These are phyloP conservation scores for Heterochromis multidens DNA, from an alignment of 2,113 vertebrate genomes.

Conservation along the genomic window DNA sequence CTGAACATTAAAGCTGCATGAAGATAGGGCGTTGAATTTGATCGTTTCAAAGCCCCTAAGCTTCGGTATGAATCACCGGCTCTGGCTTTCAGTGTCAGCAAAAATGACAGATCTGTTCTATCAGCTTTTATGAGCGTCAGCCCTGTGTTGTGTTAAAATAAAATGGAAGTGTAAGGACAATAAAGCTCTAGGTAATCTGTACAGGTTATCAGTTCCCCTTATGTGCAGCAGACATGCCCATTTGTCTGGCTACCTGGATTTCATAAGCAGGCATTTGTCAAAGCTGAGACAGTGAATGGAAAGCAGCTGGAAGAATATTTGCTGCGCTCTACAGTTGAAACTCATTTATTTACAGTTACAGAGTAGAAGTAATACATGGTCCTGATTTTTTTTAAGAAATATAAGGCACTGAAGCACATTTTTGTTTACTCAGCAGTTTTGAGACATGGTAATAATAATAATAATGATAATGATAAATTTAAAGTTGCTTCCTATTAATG, in stretches of 20 bases:
- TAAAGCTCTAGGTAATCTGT: constrained; percentile 1
- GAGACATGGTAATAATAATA: too few relatives aligned
- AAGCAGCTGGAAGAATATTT: not conserved
- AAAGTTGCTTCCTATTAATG: not conserved
- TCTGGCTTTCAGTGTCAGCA: not conserved
- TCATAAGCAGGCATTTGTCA: not conserved
- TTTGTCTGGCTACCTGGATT: not conserved
- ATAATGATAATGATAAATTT: too few relatives aligned
- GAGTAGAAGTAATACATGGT: not conserved
- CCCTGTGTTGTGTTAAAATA: constrained; percentile 14
- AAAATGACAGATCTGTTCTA: not conserved
- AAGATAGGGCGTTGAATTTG: not conserved
- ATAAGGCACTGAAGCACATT: not conserved
- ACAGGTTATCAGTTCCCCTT: constrained; percentile 12
- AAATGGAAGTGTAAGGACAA: not conserved
- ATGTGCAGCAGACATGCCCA: not conserved
- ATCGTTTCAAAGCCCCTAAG: not conserved
- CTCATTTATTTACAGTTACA: too few relatives aligned
- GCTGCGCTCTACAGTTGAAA: fast-evolving
- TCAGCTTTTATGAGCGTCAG: not conserved
- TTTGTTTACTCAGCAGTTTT: not conserved
- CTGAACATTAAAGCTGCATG: not conserved
- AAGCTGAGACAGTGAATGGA: not conserved
- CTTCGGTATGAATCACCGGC: not conserved
- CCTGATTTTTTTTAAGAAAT: not conserved